These are phyloP conservation scores for Meteorus colon DNA, from an alignment of 2,888 invertebrate species.

Conservation along the genomic window DNA sequence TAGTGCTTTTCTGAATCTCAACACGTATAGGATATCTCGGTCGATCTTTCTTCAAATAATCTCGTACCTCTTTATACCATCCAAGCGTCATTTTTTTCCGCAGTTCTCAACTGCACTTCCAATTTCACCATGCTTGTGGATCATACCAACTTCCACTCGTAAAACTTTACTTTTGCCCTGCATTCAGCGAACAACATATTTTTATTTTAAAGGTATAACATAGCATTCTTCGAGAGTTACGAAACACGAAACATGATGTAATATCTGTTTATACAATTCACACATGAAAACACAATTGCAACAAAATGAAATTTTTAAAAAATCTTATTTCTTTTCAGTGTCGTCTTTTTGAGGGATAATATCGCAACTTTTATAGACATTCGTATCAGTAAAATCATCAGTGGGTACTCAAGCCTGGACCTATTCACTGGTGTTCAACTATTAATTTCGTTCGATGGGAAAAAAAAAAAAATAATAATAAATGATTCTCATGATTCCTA, in stretches of 20 bases:
- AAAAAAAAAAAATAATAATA: too few species aligned
- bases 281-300: neutral
- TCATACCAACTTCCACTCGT: conserved; percentile 57
- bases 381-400: too few species aligned
- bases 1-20: conserved; percentile 42
- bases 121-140: neutral
- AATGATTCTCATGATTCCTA: too few species aligned
- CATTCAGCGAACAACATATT: conserved; percentile 53
- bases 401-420: too few species aligned
- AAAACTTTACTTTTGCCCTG: conserved; percentile 60
- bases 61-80: conserved; percentile 12
- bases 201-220: conserved; percentile 54
- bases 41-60: conserved; percentile 38
- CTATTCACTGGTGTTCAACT: too few species aligned
- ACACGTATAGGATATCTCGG: conserved; percentile 5
- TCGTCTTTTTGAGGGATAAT: too few species aligned
- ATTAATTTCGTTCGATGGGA: too few species aligned
- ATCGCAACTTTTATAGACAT: too few species aligned
- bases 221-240: conserved; percentile 28
- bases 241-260: conserved; percentile 35
- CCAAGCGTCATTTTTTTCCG: neutral
- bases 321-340: too few species aligned
- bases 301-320: neutral
- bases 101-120: neutral
- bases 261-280: neutral